Evolutionary conservation across 2,113 vertebrate species (phyloP), one percentile per base, ranked within the genome.

Genomic region (Coregonus clupeaformis): DNA sequence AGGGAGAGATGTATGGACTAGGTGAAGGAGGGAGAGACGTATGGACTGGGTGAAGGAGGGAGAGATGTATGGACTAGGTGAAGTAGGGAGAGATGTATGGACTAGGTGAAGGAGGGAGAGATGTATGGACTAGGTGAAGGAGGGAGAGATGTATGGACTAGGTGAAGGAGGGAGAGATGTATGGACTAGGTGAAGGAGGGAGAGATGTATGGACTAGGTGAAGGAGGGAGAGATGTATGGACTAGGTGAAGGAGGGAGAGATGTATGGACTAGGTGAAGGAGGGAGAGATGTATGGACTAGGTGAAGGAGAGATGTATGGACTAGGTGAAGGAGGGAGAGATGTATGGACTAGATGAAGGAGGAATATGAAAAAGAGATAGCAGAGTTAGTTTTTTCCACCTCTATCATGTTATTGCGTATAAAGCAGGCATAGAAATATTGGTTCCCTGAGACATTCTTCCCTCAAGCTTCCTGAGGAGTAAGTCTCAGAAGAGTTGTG

Each of bases 401-500:
- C 66, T 45, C 64, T 32, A 68, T 55, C 67, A 80, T 75, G 78
- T 68, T 68, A 52, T 22, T 45, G 30, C 25, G 45, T 59, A 70
- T n/a, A 71, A 65, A 72, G 27, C 73, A 52, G 14, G n/a, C 9
- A 73, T 32, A 7, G 47, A 75, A 59, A 32, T 72, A 72, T 22
- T 78, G 68, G 49, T 74, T 84, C 80, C 13, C 81, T 83, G 65
- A 78, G 83, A 87, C 59, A 82, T 79, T 86, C 24, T 79, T 75
- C 79, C 59, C 52, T 64, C 49, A 36, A 74, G 72, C 30, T 79
- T 71, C 29, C 63, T 83, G 77, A 77, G 73, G 74, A 16, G 72
- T 45, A 83, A 83, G 63, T 74, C 81, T 81, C 72, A 47, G 27
- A 78, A 81, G 75, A 77, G 57, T 52, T 65, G 74, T 12, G 78